Evolutionary conservation across 2,888 invertebrate species (phyloP).

Genomic region (Dascillus cervinus): DNA sequence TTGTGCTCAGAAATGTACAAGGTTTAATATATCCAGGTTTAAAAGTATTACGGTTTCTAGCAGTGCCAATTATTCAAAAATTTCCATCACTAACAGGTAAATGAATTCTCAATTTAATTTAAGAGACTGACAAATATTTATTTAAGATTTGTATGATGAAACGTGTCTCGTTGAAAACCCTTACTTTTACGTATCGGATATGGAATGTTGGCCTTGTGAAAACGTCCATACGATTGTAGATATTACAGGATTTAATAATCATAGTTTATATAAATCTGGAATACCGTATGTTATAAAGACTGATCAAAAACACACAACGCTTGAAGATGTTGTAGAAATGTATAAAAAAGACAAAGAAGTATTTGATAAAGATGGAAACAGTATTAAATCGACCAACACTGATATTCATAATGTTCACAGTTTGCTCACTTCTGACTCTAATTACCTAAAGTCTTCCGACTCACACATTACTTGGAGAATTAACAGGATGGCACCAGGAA

Average conservation of each 20-base stretch:
- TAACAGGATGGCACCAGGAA: conserved; percentile 66
- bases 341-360: conserved; percentile 52
- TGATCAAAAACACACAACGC: conserved; percentile 48
- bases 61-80: conserved; percentile 66
- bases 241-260: conserved; percentile 51
- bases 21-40: conserved; percentile 76
- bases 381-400: conserved; percentile 42
- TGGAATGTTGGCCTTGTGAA: conserved; percentile 81
- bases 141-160: conserved; percentile 70
- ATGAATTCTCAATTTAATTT: conserved; percentile 4
- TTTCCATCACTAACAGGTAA: conserved; percentile 70
- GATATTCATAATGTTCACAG: conserved; percentile 24
- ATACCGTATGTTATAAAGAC: conserved; percentile 56
- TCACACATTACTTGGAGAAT: conserved; percentile 56
- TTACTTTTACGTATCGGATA: conserved; percentile 69
- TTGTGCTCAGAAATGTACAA: conserved; percentile 65
- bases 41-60: conserved; percentile 61
- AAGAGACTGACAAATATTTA: not conserved
- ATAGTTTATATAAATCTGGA: conserved; percentile 47
- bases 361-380: conserved; percentile 57
- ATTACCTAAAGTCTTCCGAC: conserved; percentile 22
- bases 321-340: conserved; percentile 49
- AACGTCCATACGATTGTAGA: conserved; percentile 60
- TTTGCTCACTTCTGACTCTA: conserved; percentile 21
- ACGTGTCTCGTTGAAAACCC: conserved; percentile 79